phyloP scores from a whole-genome alignment of 2,888 invertebrate species.

The Cephus pygmeus region DNA sequence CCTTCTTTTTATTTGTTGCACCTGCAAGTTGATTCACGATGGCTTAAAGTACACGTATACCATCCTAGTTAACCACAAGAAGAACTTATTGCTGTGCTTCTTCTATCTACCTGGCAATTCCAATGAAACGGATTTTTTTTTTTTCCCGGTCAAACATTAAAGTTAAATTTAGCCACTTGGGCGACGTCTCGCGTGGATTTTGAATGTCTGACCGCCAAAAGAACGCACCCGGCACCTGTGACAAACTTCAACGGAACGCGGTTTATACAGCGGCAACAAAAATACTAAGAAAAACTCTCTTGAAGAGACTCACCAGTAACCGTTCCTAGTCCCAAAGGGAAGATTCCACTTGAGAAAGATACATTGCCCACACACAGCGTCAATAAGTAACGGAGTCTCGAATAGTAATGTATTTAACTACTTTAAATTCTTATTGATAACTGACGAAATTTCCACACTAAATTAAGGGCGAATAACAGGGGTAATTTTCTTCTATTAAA shows the following conservation, averaged over 20 bases:
- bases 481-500: constrained; percentile 31
- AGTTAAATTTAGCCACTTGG: not conserved
- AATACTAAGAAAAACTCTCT: not conserved
- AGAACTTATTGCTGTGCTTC: not conserved
- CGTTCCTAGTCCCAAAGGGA: not conserved
- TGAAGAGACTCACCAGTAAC: not conserved
- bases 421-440: not conserved
- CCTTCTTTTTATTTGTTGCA: not conserved
- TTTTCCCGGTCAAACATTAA: not conserved
- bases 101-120: not conserved
- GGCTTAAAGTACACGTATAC: not conserved
- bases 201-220: not conserved
- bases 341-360: not conserved
- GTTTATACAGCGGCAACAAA: not conserved
- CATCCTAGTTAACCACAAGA: not conserved
- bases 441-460: not conserved
- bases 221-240: not conserved
- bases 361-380: not conserved
- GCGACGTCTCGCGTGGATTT: not conserved
- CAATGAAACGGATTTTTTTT: not conserved
- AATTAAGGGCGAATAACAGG: not conserved
- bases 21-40: not conserved
- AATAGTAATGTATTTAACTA: not conserved
- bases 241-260: not conserved
- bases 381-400: not conserved